These are phyloP conservation scores for Elgaria multicarinata DNA, from an alignment of 2,113 vertebrate species.

Conservation along the genomic window DNA sequence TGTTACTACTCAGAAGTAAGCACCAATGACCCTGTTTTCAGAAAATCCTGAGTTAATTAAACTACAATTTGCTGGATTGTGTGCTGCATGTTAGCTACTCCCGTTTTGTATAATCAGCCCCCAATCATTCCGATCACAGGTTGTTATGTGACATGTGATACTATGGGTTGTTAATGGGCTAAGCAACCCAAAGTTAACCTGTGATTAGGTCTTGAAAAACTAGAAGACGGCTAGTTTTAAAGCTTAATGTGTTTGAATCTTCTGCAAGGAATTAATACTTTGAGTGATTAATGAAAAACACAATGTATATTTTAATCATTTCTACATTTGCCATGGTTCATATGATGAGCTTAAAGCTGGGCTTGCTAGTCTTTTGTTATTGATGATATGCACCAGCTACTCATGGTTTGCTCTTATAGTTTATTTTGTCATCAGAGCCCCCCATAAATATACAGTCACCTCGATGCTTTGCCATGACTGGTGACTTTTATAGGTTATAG, in stretches of 20 bases:
- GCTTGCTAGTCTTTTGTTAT: background rate
- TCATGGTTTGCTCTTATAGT: background rate
- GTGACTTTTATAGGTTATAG: background rate
- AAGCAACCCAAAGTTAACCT: too few species aligned
- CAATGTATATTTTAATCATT: background rate
- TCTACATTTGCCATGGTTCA: background rate
- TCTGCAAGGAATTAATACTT: background rate
- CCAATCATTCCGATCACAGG: too few species aligned
- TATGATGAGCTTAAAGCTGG: background rate
- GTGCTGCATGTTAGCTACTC: too few species aligned
- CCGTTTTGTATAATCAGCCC: too few species aligned
- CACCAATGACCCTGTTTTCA: background rate
- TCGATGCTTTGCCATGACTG: background rate
- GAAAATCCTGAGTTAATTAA: too few species aligned
- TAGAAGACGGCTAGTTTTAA: background rate
- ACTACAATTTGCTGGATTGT: too few species aligned
- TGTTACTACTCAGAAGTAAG: background rate
- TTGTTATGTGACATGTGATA: too few species aligned
- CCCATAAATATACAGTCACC: constrained; percentile 6
- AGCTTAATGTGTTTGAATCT: background rate
- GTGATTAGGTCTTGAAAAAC: background rate
- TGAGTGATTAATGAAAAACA: background rate
- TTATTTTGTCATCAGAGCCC: constrained; percentile 2
- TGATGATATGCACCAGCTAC: background rate
- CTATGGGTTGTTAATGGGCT: too few species aligned